Base-by-base conservation (phyloP, 2,797 vertebrate genomes). In the Tympanoctomys barrerae region DNA sequence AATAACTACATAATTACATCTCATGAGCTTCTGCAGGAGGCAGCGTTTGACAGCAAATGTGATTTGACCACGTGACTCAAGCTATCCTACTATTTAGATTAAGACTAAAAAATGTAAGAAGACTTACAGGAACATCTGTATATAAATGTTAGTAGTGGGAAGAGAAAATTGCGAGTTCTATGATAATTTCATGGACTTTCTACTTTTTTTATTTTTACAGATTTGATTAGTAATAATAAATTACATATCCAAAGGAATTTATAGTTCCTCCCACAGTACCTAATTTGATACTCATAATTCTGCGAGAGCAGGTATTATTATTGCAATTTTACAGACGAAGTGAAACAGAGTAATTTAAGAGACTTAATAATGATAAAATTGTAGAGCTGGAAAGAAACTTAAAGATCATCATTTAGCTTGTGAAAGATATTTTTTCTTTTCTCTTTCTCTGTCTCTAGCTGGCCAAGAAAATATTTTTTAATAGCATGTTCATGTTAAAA, bases 181-280 rank as follows among this genome's bases (percentile, higher is more conserved):
- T 57, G 66, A 82, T 90, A 81, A 94, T 85, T 84, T 96, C 66
- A 62, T 84, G n/a, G 26, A 73, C 57, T 91, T 96, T 70, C 49
- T 78, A 66, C 73, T 84, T 91, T 90, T 89, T 81, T 92, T 89
- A 90, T 90, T 88, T 89, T 92, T 10, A 87, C 66, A 94, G 77
- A 94, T 94, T 96, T 96, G 88, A 97, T 97, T 96, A 97, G 75
- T 85, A 96, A 96, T 96, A 94, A 96, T 86, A 96, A 95, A 92
- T 96, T 95, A 84, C 31, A 91, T 81, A 94, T 64, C 90, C 87
- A 71, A 90, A 87, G 62, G 78, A 97, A 96, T 95, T 90, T 94
- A 84, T 90, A 88, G 88, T 83, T 90, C 52, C 28, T 90, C 75
- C 80, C 80, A 83, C 21, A 93, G 54, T 85, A 89, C 71, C 75